Conservation (phyloP, 2,797 vertebrate species). For the Poliocrania exsul region DNA sequence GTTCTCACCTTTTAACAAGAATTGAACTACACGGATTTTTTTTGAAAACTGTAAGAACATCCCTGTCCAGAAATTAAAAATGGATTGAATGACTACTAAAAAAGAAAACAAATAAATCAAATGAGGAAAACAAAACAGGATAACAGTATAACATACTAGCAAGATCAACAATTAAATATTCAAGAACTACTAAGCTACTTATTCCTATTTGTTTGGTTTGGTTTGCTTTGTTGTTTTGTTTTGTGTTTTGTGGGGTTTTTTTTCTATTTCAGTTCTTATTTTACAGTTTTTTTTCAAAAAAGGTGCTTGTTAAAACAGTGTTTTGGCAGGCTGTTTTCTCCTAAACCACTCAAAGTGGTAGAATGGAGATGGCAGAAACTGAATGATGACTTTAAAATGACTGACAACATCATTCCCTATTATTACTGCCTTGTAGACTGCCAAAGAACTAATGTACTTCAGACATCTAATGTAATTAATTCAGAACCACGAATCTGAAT, state of each 20-base stretch:
- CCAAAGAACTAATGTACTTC: slow-evolving; percentile 73
- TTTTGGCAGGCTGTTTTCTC: slow-evolving; percentile 43
- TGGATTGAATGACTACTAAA: neutral
- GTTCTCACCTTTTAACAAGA: neutral
- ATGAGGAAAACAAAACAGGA: neutral
- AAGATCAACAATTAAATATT: neutral
- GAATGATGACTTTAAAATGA: slow-evolving; percentile 72
- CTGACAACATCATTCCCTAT: slow-evolving; percentile 76
- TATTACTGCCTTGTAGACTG: slow-evolving; percentile 73
- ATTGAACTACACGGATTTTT: neutral
- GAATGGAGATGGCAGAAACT: slow-evolving; percentile 61
- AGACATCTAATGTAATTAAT: slow-evolving; percentile 77
- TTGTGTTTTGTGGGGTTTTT: neutral
- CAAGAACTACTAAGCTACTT: slow-evolving; percentile 30
- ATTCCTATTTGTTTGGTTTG: slow-evolving; percentile 44
- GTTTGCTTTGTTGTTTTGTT: neutral
- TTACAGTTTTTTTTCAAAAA: slow-evolving; percentile 40
- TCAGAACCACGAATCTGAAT: slow-evolving; percentile 74
- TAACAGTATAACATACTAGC: neutral
- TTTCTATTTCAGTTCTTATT: slow-evolving; percentile 21
- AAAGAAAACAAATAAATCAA: neutral
- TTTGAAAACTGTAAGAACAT: neutral
- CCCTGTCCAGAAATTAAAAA: neutral
- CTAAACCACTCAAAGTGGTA: slow-evolving; percentile 42
- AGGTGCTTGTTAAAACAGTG: slow-evolving; percentile 50